Evolutionary conservation across 2,888 invertebrate genomes (phyloP).

Genomic region (Allygus modestus): DNA sequence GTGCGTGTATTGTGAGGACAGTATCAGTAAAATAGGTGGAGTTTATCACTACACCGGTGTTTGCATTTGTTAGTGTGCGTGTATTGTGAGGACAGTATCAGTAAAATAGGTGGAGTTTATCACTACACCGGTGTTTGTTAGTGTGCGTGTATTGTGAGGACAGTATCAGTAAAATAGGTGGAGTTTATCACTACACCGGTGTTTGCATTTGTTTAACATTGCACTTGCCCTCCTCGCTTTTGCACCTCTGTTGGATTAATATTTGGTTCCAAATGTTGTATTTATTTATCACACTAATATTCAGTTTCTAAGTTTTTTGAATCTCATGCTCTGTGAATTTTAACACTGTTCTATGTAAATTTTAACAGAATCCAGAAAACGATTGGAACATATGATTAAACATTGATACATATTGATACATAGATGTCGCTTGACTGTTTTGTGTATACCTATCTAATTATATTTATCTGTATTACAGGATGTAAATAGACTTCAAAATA

Average conservation of each 20-base stretch:
- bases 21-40: not conserved
- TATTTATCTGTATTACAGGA: no score
- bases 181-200: not conserved
- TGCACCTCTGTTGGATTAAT: not conserved
- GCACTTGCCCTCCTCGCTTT: not conserved
- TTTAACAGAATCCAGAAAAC: no score
- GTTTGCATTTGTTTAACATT: conserved; percentile 5
- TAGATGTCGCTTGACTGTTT: no score
- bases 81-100: not conserved
- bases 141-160: not conserved
- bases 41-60: not conserved
- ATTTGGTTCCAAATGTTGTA: not conserved
- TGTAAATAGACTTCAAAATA: no score
- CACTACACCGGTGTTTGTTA: not conserved
- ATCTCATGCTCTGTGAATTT: no score
- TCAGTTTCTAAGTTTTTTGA: no score
- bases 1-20: not conserved
- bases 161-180: not conserved
- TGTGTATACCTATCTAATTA: no score
- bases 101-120: not conserved
- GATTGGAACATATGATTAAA: no score
- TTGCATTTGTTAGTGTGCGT: conserved; percentile 9
- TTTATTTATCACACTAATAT: no score
- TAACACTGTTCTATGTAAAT: no score
- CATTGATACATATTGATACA: no score